A percentile compares a stretch with the other conserved stretches of the same genome.
Conservation (phyloP, 2,113 vertebrate genomes). For the Larimichthys crocea region DNA sequence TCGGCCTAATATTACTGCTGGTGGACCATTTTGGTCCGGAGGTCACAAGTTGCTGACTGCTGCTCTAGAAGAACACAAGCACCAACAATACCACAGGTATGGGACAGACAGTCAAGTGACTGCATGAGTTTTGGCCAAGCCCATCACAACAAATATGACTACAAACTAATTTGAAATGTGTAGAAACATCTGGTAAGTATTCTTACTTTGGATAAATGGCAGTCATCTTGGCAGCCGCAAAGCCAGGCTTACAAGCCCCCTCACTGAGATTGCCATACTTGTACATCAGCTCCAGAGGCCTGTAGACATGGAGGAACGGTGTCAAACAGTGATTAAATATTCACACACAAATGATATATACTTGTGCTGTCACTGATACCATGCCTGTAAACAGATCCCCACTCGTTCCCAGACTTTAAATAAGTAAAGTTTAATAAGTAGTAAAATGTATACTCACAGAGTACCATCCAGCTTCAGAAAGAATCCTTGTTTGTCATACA, state of each 20-base stretch:
- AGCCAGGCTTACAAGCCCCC: conserved; percentile 90
- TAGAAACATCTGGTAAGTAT: not conserved
- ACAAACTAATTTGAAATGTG: not conserved
- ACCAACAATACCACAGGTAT: not conserved
- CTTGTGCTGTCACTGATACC: not conserved
- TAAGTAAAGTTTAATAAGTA: not conserved
- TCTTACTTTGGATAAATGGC: conserved; percentile 93
- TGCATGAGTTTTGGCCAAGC: not conserved
- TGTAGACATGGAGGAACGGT: conserved; percentile 54
- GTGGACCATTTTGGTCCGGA: too few relatives aligned
- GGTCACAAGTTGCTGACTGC: too few relatives aligned
- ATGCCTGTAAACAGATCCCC: not conserved
- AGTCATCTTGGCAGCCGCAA: conserved; percentile 91
- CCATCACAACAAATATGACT: not conserved
- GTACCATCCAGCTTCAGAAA: conserved; percentile 89
- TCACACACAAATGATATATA: not conserved
- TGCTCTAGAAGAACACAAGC: too few relatives aligned
- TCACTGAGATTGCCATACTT: conserved; percentile 92
- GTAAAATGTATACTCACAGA: conserved; percentile 87
- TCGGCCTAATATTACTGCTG: too few relatives aligned
- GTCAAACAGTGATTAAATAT: not conserved
- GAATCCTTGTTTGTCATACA: conserved; percentile 93
- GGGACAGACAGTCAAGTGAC: not conserved
- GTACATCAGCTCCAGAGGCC: conserved; percentile 88
- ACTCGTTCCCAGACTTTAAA: too few relatives aligned